Conservation (phyloP, 2,113 vertebrate genomes). For the Tympanuchus pallidicinctus region DNA sequence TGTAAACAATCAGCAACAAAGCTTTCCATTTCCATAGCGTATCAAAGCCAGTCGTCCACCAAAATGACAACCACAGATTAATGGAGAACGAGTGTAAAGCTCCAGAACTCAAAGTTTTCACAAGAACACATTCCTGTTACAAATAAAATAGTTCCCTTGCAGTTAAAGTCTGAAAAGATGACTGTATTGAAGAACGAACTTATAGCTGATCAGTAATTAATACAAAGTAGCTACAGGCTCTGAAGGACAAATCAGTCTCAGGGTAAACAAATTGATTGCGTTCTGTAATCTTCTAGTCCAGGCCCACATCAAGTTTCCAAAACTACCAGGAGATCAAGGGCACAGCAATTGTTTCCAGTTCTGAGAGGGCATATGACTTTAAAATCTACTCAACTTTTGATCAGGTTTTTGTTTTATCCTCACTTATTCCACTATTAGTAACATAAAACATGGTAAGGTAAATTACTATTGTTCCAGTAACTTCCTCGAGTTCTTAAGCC, state of each 20-base stretch:
- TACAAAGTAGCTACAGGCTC: background rate
- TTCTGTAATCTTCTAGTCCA: background rate
- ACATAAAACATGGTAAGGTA: background rate
- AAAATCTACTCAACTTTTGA: background rate
- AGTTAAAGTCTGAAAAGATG: background rate
- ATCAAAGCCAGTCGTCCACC: constrained; percentile 15
- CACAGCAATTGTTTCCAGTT: background rate
- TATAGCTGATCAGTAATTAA: background rate
- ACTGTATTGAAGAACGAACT: background rate
- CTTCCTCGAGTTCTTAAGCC: background rate
- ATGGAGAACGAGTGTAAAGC: background rate
- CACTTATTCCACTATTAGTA: background rate
- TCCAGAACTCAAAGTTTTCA: constrained; percentile 7
- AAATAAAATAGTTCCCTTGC: background rate
- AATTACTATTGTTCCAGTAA: background rate
- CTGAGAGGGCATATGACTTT: background rate
- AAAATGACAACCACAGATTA: background rate
- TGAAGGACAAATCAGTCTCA: background rate
- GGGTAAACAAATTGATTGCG: background rate
- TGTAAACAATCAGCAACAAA: constrained; percentile 38
- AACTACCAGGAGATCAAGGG: background rate
- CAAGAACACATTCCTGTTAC: background rate
- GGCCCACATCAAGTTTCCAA: background rate
- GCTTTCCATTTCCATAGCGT: constrained; percentile 35
- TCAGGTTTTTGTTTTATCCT: background rate